Percentiles rank a stretch among this genome's conserved stretches.
Conservation (phyloP, 2,113 vertebrate genomes). For the Aldabrachelys gigantea region DNA sequence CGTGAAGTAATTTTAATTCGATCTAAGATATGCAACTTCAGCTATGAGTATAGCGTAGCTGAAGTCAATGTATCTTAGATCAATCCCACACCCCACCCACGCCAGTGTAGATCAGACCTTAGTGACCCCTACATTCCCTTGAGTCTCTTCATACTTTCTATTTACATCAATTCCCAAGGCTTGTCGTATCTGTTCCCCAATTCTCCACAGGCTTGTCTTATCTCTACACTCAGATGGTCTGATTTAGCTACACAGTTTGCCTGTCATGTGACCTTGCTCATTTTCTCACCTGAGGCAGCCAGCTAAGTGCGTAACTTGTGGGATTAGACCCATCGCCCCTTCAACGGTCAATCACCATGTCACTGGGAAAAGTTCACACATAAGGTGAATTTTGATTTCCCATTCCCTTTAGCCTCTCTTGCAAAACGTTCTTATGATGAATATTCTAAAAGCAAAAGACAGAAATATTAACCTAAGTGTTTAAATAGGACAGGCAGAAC, state of each 20-base stretch:
- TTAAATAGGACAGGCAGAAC: background rate
- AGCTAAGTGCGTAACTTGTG: background rate
- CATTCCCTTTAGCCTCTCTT: background rate
- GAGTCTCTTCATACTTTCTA: background rate
- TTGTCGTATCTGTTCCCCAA: no score
- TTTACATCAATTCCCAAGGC: background rate
- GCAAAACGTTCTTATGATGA: background rate
- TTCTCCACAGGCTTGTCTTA: background rate
- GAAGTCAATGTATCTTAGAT: no score
- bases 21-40: no score
- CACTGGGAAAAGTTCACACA: background rate
- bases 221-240: background rate
- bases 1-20: no score
- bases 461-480: background rate
- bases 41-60: no score
- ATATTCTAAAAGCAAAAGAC: background rate
- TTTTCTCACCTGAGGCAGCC: background rate
- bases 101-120: no score
- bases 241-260: background rate
- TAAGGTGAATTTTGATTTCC: background rate
- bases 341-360: background rate
- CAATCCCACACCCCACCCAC: no score
- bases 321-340: background rate
- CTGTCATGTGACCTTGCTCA: background rate
- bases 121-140: background rate